These are phyloP conservation scores for Uria lomvia DNA, from an alignment of 2,113 vertebrate species.

Conservation along the genomic window DNA sequence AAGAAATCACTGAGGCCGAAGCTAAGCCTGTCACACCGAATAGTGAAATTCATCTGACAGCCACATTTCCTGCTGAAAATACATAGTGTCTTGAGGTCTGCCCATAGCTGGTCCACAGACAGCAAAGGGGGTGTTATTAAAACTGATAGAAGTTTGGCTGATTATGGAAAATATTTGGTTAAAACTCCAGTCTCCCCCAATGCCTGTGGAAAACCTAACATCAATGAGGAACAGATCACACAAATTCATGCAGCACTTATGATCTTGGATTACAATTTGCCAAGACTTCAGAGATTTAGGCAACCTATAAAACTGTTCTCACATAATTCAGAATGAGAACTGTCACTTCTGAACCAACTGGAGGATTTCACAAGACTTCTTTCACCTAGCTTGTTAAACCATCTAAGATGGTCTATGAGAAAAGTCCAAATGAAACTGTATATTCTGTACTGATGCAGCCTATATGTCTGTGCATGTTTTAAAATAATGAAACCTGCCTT, in stretches of 20 bases:
- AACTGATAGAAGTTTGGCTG: not conserved
- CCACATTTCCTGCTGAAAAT: not conserved
- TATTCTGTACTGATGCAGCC: not conserved
- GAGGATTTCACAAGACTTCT: not conserved
- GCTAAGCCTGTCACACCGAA: not conserved
- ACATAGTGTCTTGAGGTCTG: accelerated
- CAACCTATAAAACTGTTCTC: not conserved
- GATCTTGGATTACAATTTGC: not conserved
- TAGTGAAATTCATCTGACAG: not conserved
- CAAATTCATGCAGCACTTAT: not conserved
- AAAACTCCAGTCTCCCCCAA: not conserved
- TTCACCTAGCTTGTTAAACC: not conserved
- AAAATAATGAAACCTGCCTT: not conserved
- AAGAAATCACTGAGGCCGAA: not conserved
- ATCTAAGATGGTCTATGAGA: not conserved
- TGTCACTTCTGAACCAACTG: not conserved
- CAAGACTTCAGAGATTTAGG: not conserved
- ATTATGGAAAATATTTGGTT: not conserved
- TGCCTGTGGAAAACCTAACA: not conserved
- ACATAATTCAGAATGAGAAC: not conserved
- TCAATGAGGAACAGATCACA: not conserved
- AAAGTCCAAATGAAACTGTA: not conserved
- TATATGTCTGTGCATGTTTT: not conserved
- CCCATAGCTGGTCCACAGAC: not conserved
- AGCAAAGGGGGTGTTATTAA: not conserved